These are phyloP conservation scores for Coendou prehensilis DNA, from an alignment of 2,797 vertebrate genomes.

Conservation along the genomic window DNA sequence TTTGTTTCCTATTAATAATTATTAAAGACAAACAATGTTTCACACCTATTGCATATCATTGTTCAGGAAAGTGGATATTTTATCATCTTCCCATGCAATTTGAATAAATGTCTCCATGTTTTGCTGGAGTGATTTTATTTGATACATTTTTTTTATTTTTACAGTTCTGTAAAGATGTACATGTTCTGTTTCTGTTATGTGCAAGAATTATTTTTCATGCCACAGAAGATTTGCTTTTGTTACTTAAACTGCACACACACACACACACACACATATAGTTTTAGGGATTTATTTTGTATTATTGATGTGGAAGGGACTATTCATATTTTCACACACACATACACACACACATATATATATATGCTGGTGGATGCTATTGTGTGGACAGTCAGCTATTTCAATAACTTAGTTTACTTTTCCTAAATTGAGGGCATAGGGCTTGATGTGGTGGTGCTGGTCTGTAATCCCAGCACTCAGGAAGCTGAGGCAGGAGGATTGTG, in stretches of 20 bases:
- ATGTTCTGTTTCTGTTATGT: background rate
- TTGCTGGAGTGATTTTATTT: conserved; percentile 6
- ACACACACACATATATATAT: background rate
- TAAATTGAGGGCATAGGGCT: background rate
- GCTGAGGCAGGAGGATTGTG: background rate
- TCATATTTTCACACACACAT: background rate
- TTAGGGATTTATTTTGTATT: background rate
- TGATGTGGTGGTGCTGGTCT: background rate
- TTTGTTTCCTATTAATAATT: conserved; percentile 52
- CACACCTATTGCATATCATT: background rate
- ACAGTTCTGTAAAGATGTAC: background rate
- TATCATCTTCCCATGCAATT: conserved; percentile 25
- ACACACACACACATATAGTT: background rate
- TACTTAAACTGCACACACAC: background rate
- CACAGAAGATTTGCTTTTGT: background rate
- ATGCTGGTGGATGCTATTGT: background rate
- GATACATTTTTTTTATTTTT: background rate
- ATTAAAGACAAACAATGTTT: conserved; percentile 18
- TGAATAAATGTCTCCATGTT: conserved; percentile 36
- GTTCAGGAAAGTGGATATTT: background rate
- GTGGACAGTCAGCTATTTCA: background rate
- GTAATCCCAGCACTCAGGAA: background rate
- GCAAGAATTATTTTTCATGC: background rate
- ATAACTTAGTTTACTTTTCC: background rate
- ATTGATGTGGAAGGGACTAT: background rate